Percentiles rank a stretch among this genome's conserved stretches.
Evolutionary conservation across 2,888 invertebrate genomes (phyloP).

Genomic region (Halictus quadricinctus): DNA sequence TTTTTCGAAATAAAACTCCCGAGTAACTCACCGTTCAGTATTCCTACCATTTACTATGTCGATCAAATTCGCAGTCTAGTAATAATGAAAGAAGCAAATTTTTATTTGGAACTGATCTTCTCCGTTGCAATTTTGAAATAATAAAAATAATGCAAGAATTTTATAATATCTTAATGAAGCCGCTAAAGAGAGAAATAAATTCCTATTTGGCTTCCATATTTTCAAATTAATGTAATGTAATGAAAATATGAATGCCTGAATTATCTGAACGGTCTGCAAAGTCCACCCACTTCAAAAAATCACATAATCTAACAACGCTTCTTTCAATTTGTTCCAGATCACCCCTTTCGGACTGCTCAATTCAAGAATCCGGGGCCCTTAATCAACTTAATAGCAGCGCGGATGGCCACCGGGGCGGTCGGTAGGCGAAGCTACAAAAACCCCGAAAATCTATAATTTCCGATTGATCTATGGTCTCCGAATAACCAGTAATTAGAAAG

Average conservation of each 20-base stretch:
- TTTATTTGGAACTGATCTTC: too few species aligned
- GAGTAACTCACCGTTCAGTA: not conserved
- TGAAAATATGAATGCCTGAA: too few species aligned
- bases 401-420: not conserved
- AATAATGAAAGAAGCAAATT: too few species aligned
- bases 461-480: not conserved
- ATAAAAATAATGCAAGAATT: too few species aligned
- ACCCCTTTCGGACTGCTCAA: not conserved
- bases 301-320: not conserved
- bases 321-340: not conserved
- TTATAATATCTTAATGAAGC: too few species aligned
- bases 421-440: not conserved
- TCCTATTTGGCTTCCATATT: too few species aligned
- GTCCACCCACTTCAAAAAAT: not conserved
- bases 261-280: too few species aligned
- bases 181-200: too few species aligned
- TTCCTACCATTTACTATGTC: too few species aligned
- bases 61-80: too few species aligned
- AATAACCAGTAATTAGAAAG: not conserved
- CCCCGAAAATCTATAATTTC: not conserved
- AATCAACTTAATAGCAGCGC: not conserved
- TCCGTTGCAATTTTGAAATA: too few species aligned
- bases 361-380: not conserved
- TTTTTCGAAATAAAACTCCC: not conserved
- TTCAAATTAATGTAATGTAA: too few species aligned